Percentiles rank a stretch among this genome's conserved stretches.
phyloP scores from a whole-genome alignment of 53 echinoderm and acorn worm species.

The Holothuria scabra region DNA sequence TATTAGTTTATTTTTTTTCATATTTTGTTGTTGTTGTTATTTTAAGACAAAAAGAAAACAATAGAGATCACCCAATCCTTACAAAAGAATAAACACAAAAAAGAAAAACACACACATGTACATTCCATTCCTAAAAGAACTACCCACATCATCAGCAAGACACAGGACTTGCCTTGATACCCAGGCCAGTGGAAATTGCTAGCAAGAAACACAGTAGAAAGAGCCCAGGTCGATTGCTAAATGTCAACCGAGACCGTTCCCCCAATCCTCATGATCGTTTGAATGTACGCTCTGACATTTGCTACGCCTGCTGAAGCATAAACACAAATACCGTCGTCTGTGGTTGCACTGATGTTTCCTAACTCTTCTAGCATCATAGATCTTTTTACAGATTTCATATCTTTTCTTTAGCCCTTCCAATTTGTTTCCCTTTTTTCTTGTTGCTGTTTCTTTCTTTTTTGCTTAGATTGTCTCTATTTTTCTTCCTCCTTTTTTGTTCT shows the following conservation, averaged over 20 bases:
- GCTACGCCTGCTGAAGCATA: constrained; percentile 38
- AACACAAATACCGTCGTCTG: constrained; percentile 35
- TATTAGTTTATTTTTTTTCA: too few relatives aligned
- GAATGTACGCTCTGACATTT: constrained; percentile 39
- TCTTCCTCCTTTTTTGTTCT: background rate
- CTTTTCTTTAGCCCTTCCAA: constrained; percentile 3
- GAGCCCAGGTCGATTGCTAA: constrained; percentile 47
- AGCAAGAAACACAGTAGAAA: constrained; percentile 36
- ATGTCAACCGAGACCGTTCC: constrained; percentile 43
- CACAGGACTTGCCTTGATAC: constrained; percentile 47
- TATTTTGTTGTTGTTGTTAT: too few relatives aligned
- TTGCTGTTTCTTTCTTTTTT: constrained; percentile 9
- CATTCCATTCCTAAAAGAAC: too few relatives aligned
- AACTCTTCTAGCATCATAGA: background rate
- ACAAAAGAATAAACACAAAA: too few relatives aligned
- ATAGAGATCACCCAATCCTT: too few relatives aligned
- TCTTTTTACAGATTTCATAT: background rate
- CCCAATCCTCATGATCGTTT: constrained; percentile 40
- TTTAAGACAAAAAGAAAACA: too few relatives aligned
- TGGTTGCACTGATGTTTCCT: constrained; percentile 11
- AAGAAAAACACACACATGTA: too few relatives aligned
- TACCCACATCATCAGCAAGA: too few relatives aligned
- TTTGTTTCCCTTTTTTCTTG: background rate
- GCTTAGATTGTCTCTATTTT: background rate
- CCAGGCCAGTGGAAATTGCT: constrained; percentile 48